Conservation (phyloP, 2,888 invertebrate species). For the Agrotis exclamationis region DNA sequence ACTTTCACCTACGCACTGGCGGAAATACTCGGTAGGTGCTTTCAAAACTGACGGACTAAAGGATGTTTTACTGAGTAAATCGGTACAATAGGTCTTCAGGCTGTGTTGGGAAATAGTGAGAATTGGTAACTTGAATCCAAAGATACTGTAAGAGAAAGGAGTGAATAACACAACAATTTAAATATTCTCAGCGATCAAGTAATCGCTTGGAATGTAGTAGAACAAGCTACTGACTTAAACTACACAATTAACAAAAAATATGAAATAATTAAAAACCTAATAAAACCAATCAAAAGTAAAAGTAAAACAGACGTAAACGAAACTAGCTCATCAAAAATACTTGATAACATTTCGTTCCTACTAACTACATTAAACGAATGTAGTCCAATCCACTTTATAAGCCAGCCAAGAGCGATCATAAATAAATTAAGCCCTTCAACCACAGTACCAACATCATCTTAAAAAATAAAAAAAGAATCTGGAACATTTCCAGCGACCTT, state of each 20-base stretch:
- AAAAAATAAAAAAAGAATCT: conserved; percentile 77
- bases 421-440: conserved; percentile 72
- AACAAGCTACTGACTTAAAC: not conserved
- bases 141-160: conserved; percentile 6
- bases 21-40: conserved; percentile 64
- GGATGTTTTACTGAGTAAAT: conserved; percentile 56
- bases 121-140: conserved; percentile 15
- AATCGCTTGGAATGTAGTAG: not conserved
- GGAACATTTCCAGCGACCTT: conserved; percentile 90
- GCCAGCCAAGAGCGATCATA: conserved; percentile 58
- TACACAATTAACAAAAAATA: not conserved
- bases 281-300: not conserved
- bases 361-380: conserved; percentile 50
- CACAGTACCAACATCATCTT: conserved; percentile 70
- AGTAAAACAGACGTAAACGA: not conserved
- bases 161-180: not conserved
- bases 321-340: conserved; percentile 13
- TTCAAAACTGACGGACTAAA: conserved; percentile 58
- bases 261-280: not conserved
- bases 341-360: conserved; percentile 11
- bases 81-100: conserved; percentile 48
- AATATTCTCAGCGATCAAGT: not conserved
- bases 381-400: conserved; percentile 58
- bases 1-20: conserved; percentile 76
- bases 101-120: conserved; percentile 35